phyloP scores from a whole-genome alignment of 2,113 vertebrate genomes.

The Oncorhynchus masou region DNA sequence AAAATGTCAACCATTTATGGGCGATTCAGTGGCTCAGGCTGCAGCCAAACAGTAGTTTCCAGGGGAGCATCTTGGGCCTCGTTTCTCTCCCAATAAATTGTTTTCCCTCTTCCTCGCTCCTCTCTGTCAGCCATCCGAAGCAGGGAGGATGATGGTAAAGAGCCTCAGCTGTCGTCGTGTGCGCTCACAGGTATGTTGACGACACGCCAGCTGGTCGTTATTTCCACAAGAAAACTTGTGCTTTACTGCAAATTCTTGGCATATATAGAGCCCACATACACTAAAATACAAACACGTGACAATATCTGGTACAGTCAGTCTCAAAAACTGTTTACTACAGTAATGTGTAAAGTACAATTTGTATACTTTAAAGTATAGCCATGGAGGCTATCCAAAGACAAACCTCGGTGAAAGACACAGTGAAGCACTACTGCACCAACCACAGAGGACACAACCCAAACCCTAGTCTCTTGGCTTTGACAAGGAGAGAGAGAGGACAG shows the following conservation, averaged over 20 bases:
- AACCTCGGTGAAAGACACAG: neutral
- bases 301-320: neutral
- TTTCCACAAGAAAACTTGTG: neutral
- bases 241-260: neutral
- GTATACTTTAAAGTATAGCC: too few species aligned
- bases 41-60: slow-evolving; percentile 34
- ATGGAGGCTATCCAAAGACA: too few species aligned
- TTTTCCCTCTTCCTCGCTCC: slow-evolving; percentile 1
- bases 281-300: neutral
- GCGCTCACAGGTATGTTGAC: neutral
- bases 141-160: slow-evolving; percentile 9
- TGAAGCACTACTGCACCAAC: too few species aligned
- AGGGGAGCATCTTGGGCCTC: slow-evolving; percentile 40
- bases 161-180: neutral
- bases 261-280: neutral
- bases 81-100: slow-evolving; percentile 1
- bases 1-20: slow-evolving; percentile 51
- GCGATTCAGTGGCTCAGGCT: slow-evolving; percentile 35
- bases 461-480: too few species aligned
- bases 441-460: too few species aligned
- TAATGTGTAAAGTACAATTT: too few species aligned
- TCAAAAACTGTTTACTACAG: too few species aligned
- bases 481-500: neutral
- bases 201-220: neutral
- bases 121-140: neutral